phyloP scores from a whole-genome alignment of 2,113 vertebrate genomes.

The Ifrita kowaldi region DNA sequence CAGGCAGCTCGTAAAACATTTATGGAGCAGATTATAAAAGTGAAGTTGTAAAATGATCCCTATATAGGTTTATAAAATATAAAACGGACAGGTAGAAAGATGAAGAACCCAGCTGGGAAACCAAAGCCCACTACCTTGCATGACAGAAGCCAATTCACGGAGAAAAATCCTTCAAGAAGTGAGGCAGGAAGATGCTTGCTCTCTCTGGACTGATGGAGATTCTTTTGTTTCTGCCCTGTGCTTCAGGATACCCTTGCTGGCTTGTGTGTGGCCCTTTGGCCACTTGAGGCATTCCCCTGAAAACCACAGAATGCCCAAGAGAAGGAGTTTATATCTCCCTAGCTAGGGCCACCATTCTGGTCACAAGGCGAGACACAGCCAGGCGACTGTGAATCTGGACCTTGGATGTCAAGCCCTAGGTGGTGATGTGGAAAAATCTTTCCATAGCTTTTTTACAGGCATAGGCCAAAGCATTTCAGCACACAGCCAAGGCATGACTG shows the following conservation, averaged over 20 bases:
- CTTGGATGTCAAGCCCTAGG: background rate
- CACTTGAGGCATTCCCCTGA: accelerated
- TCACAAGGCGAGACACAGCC: background rate
- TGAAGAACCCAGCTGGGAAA: slow-evolving; percentile 23
- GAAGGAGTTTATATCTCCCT: background rate
- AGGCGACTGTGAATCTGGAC: background rate
- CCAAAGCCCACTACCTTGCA: background rate
- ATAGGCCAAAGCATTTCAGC: background rate
- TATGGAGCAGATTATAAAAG: slow-evolving; percentile 54
- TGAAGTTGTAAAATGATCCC: slow-evolving; percentile 56
- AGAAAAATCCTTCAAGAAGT: background rate
- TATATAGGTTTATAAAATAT: slow-evolving; percentile 59
- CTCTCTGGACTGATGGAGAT: background rate
- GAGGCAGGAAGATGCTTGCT: background rate
- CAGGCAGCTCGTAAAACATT: slow-evolving; percentile 54
- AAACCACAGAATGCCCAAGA: background rate
- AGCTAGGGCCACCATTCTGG: background rate
- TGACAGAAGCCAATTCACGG: background rate
- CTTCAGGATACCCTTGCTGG: background rate
- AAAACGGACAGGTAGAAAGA: slow-evolving; percentile 21
- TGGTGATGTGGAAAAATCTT: background rate
- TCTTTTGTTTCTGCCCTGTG: background rate
- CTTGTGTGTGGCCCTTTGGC: background rate
- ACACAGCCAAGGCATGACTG: background rate
- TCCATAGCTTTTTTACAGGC: background rate